These are phyloP conservation scores for Myotis brandtii DNA, from an alignment of 2,113 vertebrate species.

Conservation along the genomic window DNA sequence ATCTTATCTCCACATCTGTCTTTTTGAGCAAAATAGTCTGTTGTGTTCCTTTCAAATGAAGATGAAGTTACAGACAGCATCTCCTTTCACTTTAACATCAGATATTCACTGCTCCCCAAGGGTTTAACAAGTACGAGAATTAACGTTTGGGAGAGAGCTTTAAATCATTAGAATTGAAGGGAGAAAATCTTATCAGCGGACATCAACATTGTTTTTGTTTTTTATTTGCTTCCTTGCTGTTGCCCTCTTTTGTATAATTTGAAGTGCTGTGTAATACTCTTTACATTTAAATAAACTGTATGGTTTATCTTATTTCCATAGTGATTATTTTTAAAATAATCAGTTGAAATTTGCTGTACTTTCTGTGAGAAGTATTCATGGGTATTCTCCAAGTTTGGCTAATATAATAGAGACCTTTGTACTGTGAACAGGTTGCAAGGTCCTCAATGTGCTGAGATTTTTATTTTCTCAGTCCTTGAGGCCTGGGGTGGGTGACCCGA, in stretches of 20 bases:
- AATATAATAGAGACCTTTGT: background rate
- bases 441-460: background rate
- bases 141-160: background rate
- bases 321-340: constrained; percentile 40
- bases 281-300: background rate
- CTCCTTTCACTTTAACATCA: background rate
- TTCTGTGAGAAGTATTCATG: background rate
- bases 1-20: background rate
- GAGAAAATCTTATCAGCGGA: background rate
- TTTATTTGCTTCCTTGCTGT: background rate
- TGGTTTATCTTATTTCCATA: background rate
- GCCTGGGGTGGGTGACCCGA: background rate
- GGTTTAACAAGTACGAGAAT: background rate
- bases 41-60: background rate
- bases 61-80: background rate
- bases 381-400: background rate
- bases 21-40: background rate
- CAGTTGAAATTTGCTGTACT: background rate
- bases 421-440: background rate
- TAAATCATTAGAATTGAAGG: background rate
- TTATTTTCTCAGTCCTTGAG: background rate
- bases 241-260: background rate
- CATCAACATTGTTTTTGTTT: background rate
- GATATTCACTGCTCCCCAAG: background rate
- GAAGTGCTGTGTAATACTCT: background rate